These are phyloP conservation scores for Margaritifera margaritifera DNA, from an alignment of 2,888 invertebrate genomes.

Conservation along the genomic window DNA sequence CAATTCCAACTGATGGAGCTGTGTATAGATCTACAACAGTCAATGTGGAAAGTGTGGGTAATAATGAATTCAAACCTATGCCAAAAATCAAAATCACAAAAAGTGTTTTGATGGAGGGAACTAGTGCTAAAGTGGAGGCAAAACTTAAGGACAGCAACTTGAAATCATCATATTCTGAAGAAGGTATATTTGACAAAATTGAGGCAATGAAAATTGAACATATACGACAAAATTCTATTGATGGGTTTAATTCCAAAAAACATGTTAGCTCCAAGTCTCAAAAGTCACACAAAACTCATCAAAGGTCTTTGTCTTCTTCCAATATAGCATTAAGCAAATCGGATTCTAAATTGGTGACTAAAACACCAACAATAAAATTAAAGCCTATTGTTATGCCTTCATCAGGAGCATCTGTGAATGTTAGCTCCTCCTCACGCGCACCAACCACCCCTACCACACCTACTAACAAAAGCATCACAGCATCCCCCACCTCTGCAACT, in stretches of 20 bases:
- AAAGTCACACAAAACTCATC: slow-evolving; percentile 44
- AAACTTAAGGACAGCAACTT: slow-evolving; percentile 1
- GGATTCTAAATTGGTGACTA: slow-evolving; percentile 60
- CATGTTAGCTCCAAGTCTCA: slow-evolving; percentile 30
- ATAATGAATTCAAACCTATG: slow-evolving; percentile 44
- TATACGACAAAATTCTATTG: slow-evolving; percentile 13
- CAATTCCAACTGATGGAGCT: slow-evolving; percentile 47
- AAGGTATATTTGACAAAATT: slow-evolving; percentile 41
- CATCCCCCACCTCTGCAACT: slow-evolving; percentile 50
- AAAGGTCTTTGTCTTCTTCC: slow-evolving; percentile 30
- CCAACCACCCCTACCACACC: slow-evolving; percentile 30
- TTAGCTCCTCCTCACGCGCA: slow-evolving; percentile 18
- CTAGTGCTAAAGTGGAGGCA: slow-evolving; percentile 3
- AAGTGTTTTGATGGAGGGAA: slow-evolving; percentile 33
- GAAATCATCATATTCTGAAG: slow-evolving; percentile 22
- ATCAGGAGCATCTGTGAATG: slow-evolving; percentile 19
- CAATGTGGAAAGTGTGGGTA: slow-evolving; percentile 43
- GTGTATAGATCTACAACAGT: slow-evolving; percentile 59
- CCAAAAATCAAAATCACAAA: slow-evolving; percentile 62
- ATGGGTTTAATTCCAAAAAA: slow-evolving; percentile 22
- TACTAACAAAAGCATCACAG: slow-evolving; percentile 26
- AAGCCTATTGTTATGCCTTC: slow-evolving; percentile 82
- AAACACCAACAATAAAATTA: slow-evolving; percentile 65
- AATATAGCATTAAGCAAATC: slow-evolving; percentile 42
- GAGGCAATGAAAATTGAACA: slow-evolving; percentile 40